These are phyloP conservation scores for Desmodus rotundus DNA, from an alignment of 2,113 vertebrate species.

Conservation along the genomic window DNA sequence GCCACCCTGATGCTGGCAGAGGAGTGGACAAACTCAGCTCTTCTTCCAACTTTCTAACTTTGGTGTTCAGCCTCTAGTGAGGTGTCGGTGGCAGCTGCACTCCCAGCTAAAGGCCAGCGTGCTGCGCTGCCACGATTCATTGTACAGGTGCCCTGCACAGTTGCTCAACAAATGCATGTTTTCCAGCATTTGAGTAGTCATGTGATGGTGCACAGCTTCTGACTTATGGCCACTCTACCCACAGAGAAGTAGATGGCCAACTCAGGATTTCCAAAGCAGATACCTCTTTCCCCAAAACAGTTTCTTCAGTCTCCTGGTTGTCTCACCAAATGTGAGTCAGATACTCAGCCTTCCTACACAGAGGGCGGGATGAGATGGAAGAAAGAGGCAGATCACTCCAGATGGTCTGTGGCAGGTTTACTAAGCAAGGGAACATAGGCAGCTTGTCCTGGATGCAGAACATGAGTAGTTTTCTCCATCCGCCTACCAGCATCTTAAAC, in stretches of 20 bases:
- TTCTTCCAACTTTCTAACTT: neutral
- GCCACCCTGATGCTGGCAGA: neutral
- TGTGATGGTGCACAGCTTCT: neutral
- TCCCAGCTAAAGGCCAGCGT: neutral
- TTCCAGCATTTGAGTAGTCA: neutral
- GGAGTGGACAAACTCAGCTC: neutral
- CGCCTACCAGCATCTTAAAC: neutral
- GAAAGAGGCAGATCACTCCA: neutral
- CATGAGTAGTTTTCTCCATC: neutral
- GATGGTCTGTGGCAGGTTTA: neutral
- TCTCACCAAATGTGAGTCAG: neutral
- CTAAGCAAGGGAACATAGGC: neutral
- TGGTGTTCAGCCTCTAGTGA: neutral
- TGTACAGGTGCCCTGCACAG: neutral
- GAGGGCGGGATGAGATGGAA: neutral
- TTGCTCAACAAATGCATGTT: neutral
- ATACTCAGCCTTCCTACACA: fast-evolving
- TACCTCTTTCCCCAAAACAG: neutral
- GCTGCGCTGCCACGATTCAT: fast-evolving
- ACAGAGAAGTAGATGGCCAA: neutral
- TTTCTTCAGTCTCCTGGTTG: neutral
- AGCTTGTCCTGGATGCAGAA: neutral
- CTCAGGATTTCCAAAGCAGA: neutral
- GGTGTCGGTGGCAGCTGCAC: neutral
- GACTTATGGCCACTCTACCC: neutral